Evolutionary conservation across 1,140 invertebrate species (phyloP), one percentile per base, ranked within the genome.

Genomic region (Apis cerana): DNA sequence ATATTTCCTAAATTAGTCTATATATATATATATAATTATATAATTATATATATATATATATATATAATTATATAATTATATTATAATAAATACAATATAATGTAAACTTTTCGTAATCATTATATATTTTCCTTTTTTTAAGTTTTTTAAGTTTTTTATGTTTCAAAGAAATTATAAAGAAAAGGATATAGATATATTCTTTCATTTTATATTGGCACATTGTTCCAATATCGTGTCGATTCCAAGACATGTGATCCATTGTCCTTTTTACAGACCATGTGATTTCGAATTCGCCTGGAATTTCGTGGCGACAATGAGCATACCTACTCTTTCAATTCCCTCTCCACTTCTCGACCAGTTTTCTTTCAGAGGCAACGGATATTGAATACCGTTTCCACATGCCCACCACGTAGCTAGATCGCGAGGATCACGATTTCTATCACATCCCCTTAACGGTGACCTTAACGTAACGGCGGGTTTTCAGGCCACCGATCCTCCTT

Each of bases 361-460:
- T 48, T 58, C 80, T 76, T 71, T 43, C 50, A 70, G 84, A 83
- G 84, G 64, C 82, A 85, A 90, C 90, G 91, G 91, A 92, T 93
- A 93, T 93, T 92, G 92, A 92, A 93, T 92, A 92, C 90, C 91
- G 92, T 92, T 93, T 93, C 70, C 91, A 93, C 89, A 93, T 93
- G 92, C 92, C 86, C 90, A 80, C 90, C 92, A 93, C 92, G 92
- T 93, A 92, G 91, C 90, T 86, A 90, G 88, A 88, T 84, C 77
- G 64, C 85, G 61, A 43, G 62, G 80, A 87, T 83, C 80, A 79
- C 78, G 79, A 81, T 80, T 43, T 75, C 74, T 70, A 52, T 72
- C 54, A 52, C 54, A 52, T 19, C 50, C 80, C 69, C 68, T 69
- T 62, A 77, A 58, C 75, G 77, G 84, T 91, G 90, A 91, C 90